Percentiles rank a stretch among this genome's conserved stretches.
These are phyloP conservation scores for Conomelus anceps DNA, from an alignment of 2,888 invertebrate species.

Conservation along the genomic window DNA sequence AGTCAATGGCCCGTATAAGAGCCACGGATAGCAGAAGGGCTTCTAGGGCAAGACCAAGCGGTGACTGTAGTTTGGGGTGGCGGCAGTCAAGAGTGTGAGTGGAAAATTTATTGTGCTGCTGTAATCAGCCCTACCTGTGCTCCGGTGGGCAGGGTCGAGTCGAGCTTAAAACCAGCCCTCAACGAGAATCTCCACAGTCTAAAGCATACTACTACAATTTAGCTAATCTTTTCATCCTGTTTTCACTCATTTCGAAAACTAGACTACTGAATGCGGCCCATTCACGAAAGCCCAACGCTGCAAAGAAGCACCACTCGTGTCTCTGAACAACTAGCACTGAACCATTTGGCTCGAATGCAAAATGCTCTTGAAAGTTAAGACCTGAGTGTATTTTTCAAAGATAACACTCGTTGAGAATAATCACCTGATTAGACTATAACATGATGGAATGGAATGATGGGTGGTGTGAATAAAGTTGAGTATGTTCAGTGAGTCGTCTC, in stretches of 20 bases:
- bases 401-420: neutral
- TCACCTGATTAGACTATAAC: too few relatives aligned
- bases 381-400: neutral
- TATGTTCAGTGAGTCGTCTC: too few relatives aligned
- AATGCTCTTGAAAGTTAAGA: neutral
- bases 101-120: neutral
- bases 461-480: too few relatives aligned
- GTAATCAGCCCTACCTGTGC: neutral
- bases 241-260: neutral
- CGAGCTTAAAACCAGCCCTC: neutral
- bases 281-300: neutral
- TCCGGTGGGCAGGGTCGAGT: neutral
- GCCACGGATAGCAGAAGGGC: neutral
- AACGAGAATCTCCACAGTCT: neutral
- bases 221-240: neutral
- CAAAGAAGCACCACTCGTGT: neutral
- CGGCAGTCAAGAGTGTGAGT: neutral
- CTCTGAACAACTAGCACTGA: neutral
- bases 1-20: constrained; percentile 12
- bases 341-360: neutral
- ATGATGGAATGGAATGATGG: too few relatives aligned
- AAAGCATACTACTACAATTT: neutral
- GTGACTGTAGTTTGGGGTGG: neutral
- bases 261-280: neutral
- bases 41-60: too few relatives aligned